Evolutionary conservation across 2,888 invertebrate genomes (phyloP).

Genomic region (Parnassius smintheus): DNA sequence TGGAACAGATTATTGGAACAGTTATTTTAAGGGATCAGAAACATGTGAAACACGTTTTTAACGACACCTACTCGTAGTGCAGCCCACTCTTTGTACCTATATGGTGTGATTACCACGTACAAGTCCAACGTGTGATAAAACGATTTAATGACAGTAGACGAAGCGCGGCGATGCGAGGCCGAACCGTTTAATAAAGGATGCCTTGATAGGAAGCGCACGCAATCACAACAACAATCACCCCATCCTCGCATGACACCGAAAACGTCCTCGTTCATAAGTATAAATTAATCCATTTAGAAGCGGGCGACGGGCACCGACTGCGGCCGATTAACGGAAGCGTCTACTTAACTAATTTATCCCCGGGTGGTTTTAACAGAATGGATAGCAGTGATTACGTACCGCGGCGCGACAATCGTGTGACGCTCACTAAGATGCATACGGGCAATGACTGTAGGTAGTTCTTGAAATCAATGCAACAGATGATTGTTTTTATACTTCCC

Average conservation of each 20-base stretch:
- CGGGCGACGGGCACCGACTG: conserved; percentile 71
- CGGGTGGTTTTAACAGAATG: conserved; percentile 82
- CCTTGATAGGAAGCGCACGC: conserved; percentile 76
- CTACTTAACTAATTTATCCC: conserved; percentile 82
- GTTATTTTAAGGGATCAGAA: too few relatives aligned
- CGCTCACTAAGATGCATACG: conserved; percentile 35
- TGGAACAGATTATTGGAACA: too few relatives aligned
- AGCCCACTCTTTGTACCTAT: too few relatives aligned
- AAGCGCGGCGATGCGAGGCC: conserved; percentile 32
- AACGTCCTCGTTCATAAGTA: conserved; percentile 80
- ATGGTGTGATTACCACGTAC: neutral
- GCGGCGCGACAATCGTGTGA: conserved; percentile 64
- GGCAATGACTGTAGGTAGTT: neutral
- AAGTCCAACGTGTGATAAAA: conserved; percentile 7
- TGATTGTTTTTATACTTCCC: too few relatives aligned
- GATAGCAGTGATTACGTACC: conserved; percentile 80
- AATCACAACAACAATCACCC: conserved; percentile 79
- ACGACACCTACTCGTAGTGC: too few relatives aligned
- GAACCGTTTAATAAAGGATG: conserved; percentile 66
- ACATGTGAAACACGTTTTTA: too few relatives aligned
- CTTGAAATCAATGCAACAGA: neutral
- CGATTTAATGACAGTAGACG: conserved; percentile 15
- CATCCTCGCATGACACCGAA: conserved; percentile 80
- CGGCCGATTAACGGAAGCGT: conserved; percentile 81
- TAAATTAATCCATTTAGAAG: conserved; percentile 82